Base-by-base conservation (phyloP, 2,888 invertebrate species). In the Euproctis similis region DNA sequence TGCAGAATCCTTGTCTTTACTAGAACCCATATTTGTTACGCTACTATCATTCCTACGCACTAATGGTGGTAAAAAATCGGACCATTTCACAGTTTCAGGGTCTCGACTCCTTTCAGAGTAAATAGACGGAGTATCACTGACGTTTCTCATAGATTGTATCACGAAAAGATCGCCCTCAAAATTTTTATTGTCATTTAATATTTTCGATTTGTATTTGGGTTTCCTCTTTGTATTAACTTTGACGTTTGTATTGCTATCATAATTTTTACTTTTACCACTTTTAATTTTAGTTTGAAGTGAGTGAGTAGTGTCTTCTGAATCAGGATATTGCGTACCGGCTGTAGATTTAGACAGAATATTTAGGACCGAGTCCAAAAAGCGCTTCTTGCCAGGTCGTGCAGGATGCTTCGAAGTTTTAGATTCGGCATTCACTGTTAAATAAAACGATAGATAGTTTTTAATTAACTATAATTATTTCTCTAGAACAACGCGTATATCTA, bases 271-370 rank as follows among this genome's bases (percentile, higher is more conserved):
- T 9, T n/a, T 24, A 4, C 8, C 36, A 1, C 9, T 31, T n/a
- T 34, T 43, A 1, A 14, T 28, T 1, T 7, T 8, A n/a, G 30
- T 32, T 1, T 18, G 4, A 8, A 3, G 9, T 4, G 10, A 8
- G 4, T 20, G 8, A 8, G 8, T 20, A 10, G 2, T 20, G 4
- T 39, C 31, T 1, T 41, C 24, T 1, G n/a, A 10, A 3, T 61
- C 71, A 0, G 69, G 68, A 14, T 39, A 59, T 28, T 74, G 69
- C 0, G 72, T 74, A 0, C 53, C 64, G 0, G 63, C 49, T 1
- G 73, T 63, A 0, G 61, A 53, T 43, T 73, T 66, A 0, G 73
- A 66, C 0, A 76, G 43, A 2, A 72, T 66, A 0, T 37, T 58
- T 0, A 71, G 46, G 0, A 70, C 65, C 0, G 73, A 70, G 0